Base-by-base conservation (phyloP, 2,888 invertebrate species). In the Geophilus truncorum region DNA sequence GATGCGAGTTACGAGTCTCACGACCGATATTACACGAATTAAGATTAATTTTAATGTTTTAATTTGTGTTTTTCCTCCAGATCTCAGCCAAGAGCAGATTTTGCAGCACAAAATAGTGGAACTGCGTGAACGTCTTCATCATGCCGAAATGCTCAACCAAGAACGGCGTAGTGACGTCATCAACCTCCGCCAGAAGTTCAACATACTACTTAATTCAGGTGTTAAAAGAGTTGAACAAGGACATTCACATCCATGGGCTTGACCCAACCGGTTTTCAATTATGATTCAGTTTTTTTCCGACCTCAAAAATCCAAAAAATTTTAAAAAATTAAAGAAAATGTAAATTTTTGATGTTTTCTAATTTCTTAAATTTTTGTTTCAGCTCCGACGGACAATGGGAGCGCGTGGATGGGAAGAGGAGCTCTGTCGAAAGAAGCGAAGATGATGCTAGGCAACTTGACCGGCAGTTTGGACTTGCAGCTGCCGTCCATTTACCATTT, bases 401-500 rank as follows among this genome's bases (percentile, higher is more conserved):
- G 78, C 40, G 78, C 80, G 30, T 81, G 82, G 82, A 40, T 82
- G 40, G 82, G 81, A 23, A 79, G 82, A 28, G 81, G 81, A 30
- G 81, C 76, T 32, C 75, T 82, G 40, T 82, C 82, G n/a, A 80
- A 80, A 75, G 82, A 82, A 57, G 80, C 82, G 12, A 79, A 80
- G 45, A 45, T 62, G 78, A 81, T 81, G 78, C 36, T 81, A 21
- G 34, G 75, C 81, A 89, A 89, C 84, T 89, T 90, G 85, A 88
- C 90, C 76, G 83, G 82, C 25, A 89, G 89, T 77, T 87, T 89
- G 85, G 85, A 87, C 77, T 88, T 94, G 70, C 90, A 93, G 81
- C 88, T 93, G 81, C 94, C 95, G 1, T 93, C 94, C 82, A 91
- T 94, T 81, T 94, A 92, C 86, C 93, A 94, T 86, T 94, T 95